A percentile compares a stretch with the other conserved stretches of the same genome.
Evolutionary conservation across 2,797 vertebrate species (phyloP).

Genomic region (Choloepus didactylus): DNA sequence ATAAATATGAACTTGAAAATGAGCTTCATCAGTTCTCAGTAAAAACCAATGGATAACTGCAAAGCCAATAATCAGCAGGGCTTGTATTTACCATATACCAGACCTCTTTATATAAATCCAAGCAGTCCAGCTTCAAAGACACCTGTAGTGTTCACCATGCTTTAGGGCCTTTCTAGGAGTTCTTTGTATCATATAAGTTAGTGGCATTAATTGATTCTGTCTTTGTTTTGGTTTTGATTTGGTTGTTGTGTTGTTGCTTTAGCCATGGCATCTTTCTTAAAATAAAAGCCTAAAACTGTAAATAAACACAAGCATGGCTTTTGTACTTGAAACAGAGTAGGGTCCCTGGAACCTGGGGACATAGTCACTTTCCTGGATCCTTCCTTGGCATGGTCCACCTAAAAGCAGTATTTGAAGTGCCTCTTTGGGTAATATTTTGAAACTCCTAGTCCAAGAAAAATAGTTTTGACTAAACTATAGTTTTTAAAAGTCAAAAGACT

Average conservation of each 20-base stretch:
- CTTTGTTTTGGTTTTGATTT: neutral
- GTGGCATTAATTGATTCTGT: neutral
- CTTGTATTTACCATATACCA: no score
- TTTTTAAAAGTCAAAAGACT: neutral
- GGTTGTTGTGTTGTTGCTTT: neutral
- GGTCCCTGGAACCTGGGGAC: fast-evolving
- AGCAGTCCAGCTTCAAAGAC: neutral
- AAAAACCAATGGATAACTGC: neutral
- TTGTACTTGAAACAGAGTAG: neutral
- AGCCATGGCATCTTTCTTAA: neutral
- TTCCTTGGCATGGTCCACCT: neutral
- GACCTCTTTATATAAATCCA: neutral
- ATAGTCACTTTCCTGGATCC: neutral
- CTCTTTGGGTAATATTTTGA: neutral
- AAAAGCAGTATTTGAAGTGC: neutral
- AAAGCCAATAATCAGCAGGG: neutral
- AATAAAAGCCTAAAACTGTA: neutral
- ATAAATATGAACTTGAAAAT: neutral
- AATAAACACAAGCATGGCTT: neutral
- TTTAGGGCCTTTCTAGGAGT: neutral
- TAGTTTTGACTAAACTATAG: no score
- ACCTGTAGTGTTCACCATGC: neutral
- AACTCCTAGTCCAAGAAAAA: neutral
- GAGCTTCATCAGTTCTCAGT: neutral
- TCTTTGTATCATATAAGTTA: neutral